Evolutionary conservation across 2,797 vertebrate genomes (phyloP), one percentile per base, ranked within the genome.

Genomic region (Hippoglossus hippoglossus): DNA sequence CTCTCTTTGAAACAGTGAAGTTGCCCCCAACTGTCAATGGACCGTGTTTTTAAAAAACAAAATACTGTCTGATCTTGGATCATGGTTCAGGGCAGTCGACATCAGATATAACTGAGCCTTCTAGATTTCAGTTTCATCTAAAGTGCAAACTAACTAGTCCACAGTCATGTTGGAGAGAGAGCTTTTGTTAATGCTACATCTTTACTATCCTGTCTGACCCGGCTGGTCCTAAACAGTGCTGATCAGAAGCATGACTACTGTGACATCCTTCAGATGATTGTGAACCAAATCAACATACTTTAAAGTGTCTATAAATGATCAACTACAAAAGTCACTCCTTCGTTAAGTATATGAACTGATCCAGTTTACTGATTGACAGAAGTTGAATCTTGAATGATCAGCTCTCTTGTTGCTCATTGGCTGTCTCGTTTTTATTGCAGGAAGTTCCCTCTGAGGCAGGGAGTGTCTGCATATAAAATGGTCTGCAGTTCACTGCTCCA

Each of bases 381-480:
- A 96, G 95, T 96, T 95, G 93, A 95, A 94, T 94, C 95, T 95
- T 97, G 96, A 98, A 96, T 97, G 96, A 97, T 96, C 96, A 97
- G 97, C 96, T 97, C 96, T 97, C 97, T 96, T 98, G 96, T 97
- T 97, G 97, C 97, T 99, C 96, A 99, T 99, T 98, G 97, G 97
- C 96, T 99, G 98, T 99, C 96, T 99, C 96, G 95, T 99, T 99
- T 99, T 98, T 98, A 97, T 99, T 99, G 96, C 97, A 99, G 97
- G 97, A 98, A 94, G 96, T 98, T 99, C 96, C 97, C 98, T 99
- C 97, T 99, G 97, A 99, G 98, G 97, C 97, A 99, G 97, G 97
- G 98, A 97, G 97, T 98, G 97, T 99, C 97, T 99, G 97, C 98
- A 99, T 99, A 98, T 97, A 98, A 99, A 99, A 99, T 99, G 98